Percentiles rank a stretch among this genome's conserved stretches.
Evolutionary conservation across 2,113 vertebrate genomes (phyloP).

Genomic region (Bothrops jararaca): DNA sequence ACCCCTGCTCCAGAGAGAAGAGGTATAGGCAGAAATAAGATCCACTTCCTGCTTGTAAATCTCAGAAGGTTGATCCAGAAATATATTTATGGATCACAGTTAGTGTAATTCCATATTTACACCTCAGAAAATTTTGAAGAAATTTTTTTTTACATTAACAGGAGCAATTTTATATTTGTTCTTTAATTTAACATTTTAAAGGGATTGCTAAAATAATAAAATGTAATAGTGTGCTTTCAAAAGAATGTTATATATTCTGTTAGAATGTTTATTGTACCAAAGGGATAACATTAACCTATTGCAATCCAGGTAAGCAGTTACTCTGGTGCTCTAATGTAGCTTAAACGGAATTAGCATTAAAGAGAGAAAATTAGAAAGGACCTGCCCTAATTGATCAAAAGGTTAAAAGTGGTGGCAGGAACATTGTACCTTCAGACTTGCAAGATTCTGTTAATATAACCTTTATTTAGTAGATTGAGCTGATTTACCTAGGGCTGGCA

Average conservation of each 20-base stretch:
- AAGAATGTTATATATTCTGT: not conserved
- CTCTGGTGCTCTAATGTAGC: not conserved
- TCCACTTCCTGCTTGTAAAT: not conserved
- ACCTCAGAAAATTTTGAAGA: not conserved
- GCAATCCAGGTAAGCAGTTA: not conserved
- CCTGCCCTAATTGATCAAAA: not conserved
- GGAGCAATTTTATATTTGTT: not conserved
- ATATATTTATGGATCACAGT: not conserved
- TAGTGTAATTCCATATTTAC: not conserved
- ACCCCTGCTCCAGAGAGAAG: not conserved
- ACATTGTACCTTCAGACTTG: not conserved
- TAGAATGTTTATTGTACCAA: not conserved
- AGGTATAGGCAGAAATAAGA: not conserved
- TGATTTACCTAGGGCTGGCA: not conserved
- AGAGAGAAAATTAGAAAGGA: not conserved
- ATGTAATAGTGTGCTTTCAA: not conserved
- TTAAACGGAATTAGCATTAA: not conserved
- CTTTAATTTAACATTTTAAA: not conserved
- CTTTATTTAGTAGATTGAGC: not conserved
- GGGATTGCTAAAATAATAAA: not conserved
- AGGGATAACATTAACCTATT: not conserved
- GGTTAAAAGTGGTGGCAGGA: not conserved
- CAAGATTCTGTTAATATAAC: not conserved
- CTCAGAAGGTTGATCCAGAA: not conserved
- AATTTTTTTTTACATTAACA: not conserved